Conservation (phyloP, 2,113 vertebrate species). For the Macquaria australasica region DNA sequence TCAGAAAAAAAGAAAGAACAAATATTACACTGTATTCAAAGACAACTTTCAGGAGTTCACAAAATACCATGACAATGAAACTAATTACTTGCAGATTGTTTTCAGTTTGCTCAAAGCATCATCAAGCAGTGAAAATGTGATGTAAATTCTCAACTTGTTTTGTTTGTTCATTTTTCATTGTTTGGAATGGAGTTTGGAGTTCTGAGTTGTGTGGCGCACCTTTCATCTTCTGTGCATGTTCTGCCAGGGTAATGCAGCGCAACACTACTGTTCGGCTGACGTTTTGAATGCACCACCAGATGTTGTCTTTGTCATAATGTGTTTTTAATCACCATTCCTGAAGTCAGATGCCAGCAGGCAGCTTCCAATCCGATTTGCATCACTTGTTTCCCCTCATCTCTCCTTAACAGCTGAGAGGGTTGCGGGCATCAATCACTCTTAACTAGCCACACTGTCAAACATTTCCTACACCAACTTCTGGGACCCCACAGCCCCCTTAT, state of each 20-base stretch:
- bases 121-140: slow-evolving; percentile 43
- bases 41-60: slow-evolving; percentile 10
- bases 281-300: slow-evolving; percentile 77
- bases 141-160: slow-evolving; percentile 39
- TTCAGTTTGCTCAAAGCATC: slow-evolving; percentile 41
- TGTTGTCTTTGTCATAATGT: slow-evolving; percentile 86
- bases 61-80: slow-evolving; percentile 34
- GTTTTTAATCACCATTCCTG: slow-evolving; percentile 84
- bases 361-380: slow-evolving; percentile 72
- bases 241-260: slow-evolving; percentile 53
- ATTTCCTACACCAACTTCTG: slow-evolving; percentile 34
- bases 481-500: slow-evolving; percentile 13
- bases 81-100: slow-evolving; percentile 43
- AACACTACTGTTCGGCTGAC: slow-evolving; percentile 58
- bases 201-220: slow-evolving; percentile 42
- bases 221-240: slow-evolving; percentile 65
- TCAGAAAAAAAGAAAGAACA: neutral
- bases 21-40: slow-evolving; percentile 23
- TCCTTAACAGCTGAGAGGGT: slow-evolving; percentile 75
- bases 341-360: slow-evolving; percentile 81
- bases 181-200: slow-evolving; percentile 39
- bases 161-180: slow-evolving; percentile 29
- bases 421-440: slow-evolving; percentile 77
- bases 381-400: slow-evolving; percentile 63
- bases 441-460: slow-evolving; percentile 67